Conservation (phyloP, 2,113 vertebrate species). For the Aix galericulata region DNA sequence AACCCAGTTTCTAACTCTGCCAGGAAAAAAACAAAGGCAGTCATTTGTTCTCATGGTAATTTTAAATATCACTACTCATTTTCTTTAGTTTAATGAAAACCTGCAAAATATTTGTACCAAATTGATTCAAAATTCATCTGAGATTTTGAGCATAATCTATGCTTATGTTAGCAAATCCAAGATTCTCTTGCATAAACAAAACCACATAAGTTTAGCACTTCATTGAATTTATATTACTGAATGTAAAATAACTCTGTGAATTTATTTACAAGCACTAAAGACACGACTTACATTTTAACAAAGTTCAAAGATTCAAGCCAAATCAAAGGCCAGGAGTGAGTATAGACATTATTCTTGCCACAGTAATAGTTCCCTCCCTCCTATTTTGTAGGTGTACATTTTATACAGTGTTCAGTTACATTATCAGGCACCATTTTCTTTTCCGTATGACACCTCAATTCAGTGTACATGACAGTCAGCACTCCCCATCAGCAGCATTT, state of each 20-base stretch:
- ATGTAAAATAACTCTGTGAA: background rate
- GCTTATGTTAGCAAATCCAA: background rate
- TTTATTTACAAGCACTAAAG: background rate
- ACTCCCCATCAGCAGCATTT: background rate
- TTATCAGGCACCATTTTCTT: background rate
- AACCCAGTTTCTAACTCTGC: background rate
- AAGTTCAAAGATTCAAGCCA: background rate
- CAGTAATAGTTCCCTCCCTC: background rate
- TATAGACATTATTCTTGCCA: background rate
- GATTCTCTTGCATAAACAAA: background rate
- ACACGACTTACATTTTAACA: background rate
- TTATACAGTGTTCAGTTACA: background rate
- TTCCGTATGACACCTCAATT: background rate
- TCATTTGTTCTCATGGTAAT: background rate
- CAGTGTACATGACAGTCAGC: background rate
- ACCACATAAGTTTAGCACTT: background rate
- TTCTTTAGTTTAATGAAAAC: background rate
- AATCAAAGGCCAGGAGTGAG: background rate
- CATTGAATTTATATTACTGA: background rate
- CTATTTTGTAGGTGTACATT: rapidly evolving
- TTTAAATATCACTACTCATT: background rate
- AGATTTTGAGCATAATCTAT: background rate
- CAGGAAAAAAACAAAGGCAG: background rate
- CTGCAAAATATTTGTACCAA: background rate
- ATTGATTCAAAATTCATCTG: background rate